Evolutionary conservation across 2,113 vertebrate species (phyloP).

Genomic region (Pygoscelis adeliae): DNA sequence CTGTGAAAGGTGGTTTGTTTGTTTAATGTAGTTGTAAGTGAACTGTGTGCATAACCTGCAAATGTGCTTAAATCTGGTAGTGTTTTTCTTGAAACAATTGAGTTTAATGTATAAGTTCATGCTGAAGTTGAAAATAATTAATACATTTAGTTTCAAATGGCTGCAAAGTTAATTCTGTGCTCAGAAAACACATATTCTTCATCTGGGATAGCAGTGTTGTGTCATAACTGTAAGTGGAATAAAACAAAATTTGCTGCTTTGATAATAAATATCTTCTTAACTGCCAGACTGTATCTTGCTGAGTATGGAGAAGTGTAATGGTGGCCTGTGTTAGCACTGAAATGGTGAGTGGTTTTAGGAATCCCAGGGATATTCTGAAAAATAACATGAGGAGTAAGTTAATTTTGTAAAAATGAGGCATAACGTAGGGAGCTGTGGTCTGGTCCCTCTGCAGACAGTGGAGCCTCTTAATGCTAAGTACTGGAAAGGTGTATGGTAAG

Average conservation of each 20-base stretch:
- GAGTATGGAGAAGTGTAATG: fast-evolving
- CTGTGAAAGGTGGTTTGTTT: background rate
- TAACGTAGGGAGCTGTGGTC: background rate
- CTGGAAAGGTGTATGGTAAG: background rate
- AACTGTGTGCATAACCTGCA: fast-evolving
- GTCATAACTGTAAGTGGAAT: background rate
- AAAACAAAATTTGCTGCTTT: background rate
- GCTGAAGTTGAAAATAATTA: background rate
- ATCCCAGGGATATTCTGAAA: background rate
- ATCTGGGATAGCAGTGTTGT: background rate
- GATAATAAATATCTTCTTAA: background rate
- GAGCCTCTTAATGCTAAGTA: background rate
- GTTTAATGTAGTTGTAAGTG: background rate
- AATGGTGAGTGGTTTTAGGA: background rate
- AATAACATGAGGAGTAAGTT: background rate
- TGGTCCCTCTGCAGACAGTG: background rate
- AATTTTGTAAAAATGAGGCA: background rate
- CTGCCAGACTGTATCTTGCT: fast-evolving
- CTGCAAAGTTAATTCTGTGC: background rate
- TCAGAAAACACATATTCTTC: fast-evolving
- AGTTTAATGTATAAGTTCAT: background rate
- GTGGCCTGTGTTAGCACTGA: background rate
- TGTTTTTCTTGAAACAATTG: background rate
- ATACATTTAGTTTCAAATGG: background rate
- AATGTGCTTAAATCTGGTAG: background rate